Conservation (phyloP, 2,797 vertebrate genomes). For the Lagocephalus sceleratus region DNA sequence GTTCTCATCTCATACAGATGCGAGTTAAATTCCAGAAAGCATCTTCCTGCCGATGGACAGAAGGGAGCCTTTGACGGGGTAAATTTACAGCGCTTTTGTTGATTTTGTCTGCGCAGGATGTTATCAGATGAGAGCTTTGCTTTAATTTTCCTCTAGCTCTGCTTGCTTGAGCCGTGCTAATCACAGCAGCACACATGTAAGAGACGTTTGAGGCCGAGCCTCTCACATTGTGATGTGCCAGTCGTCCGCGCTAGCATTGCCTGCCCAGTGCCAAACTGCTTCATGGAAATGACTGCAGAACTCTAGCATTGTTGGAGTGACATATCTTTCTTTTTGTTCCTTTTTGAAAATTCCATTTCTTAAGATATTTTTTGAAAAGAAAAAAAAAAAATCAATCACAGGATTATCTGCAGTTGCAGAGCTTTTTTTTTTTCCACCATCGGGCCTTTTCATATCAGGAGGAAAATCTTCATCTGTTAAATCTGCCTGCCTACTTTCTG, state of each 20-base stretch:
- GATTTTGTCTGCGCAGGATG: slow-evolving; percentile 47
- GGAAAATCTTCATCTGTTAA: slow-evolving; percentile 23
- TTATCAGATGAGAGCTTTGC: slow-evolving; percentile 27
- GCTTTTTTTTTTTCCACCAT: slow-evolving; percentile 40
- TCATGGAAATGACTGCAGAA: slow-evolving; percentile 47
- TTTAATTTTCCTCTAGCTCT: slow-evolving; percentile 39
- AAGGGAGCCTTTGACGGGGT: slow-evolving; percentile 38
- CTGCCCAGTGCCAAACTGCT: slow-evolving; percentile 71
- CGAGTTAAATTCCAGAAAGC: slow-evolving; percentile 50
- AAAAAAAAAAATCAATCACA: background rate
- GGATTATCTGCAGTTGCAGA: slow-evolving; percentile 19
- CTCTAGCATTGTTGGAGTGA: slow-evolving; percentile 5
- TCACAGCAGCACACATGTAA: slow-evolving; percentile 39
- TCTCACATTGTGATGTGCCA: slow-evolving; percentile 44
- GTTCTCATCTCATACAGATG: slow-evolving; percentile 61
- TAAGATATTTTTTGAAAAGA: slow-evolving; percentile 14
- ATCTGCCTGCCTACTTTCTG: slow-evolving; percentile 30
- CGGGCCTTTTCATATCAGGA: slow-evolving; percentile 42
- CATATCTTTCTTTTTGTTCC: slow-evolving; percentile 36
- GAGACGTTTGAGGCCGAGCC: slow-evolving; percentile 52
- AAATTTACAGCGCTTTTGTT: slow-evolving; percentile 42
- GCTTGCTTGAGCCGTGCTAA: slow-evolving; percentile 47
- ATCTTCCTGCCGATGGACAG: slow-evolving; percentile 43
- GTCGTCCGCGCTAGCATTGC: slow-evolving; percentile 39
- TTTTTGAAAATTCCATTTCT: slow-evolving; percentile 28